Evolutionary conservation across 2,113 vertebrate species (phyloP).

Genomic region (Phylloscopus whistleri): DNA sequence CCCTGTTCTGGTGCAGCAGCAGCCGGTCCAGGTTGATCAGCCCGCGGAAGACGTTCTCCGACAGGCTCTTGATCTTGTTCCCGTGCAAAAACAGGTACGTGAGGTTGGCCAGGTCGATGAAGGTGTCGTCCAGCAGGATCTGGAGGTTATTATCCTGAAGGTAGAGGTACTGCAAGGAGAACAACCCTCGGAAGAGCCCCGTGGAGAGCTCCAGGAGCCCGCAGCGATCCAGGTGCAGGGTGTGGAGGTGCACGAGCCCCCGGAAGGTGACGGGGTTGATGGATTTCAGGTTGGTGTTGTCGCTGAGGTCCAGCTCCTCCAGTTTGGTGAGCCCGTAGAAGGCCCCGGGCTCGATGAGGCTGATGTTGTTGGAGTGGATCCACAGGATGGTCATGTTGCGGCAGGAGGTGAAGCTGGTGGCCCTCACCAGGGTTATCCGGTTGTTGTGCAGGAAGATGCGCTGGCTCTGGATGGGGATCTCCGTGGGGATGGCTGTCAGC

Average conservation of each 20-base stretch:
- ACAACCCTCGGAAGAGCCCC: conserved; percentile 88
- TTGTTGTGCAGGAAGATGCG: conserved; percentile 97
- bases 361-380: conserved; percentile 95
- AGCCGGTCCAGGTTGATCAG: conserved; percentile 90
- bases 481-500: conserved; percentile 85
- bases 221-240: conserved; percentile 92
- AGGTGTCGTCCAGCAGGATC: conserved; percentile 87
- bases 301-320: conserved; percentile 95
- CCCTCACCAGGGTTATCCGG: conserved; percentile 84
- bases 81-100: conserved; percentile 96
- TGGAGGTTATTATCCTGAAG: conserved; percentile 93
- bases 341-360: conserved; percentile 87
- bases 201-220: conserved; percentile 89
- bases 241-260: conserved; percentile 90
- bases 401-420: conserved; percentile 89
- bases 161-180: conserved; percentile 94
- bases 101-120: conserved; percentile 94
- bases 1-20: conserved; percentile 91
- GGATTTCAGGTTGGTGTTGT: conserved; percentile 88
- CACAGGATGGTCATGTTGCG: conserved; percentile 94
- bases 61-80: conserved; percentile 91
- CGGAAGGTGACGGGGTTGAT: conserved; percentile 89
- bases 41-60: conserved; percentile 89
- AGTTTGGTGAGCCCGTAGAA: conserved; percentile 88
- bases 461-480: conserved; percentile 92